Evolutionary conservation across 2,797 vertebrate species (phyloP), one percentile per base, ranked within the genome.

Genomic region (Rhinogobio ventralis): DNA sequence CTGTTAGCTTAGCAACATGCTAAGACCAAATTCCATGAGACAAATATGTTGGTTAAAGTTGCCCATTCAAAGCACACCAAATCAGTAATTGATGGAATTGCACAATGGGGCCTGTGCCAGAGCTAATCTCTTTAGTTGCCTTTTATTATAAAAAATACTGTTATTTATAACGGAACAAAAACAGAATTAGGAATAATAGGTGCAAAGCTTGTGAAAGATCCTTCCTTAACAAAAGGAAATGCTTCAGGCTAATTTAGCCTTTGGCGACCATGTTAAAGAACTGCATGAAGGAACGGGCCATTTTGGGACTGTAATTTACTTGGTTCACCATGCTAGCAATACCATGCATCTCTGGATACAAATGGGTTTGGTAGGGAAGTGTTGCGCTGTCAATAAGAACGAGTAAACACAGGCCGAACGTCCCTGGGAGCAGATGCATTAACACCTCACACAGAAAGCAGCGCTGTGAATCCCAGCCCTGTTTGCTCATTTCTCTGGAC

Each of bases 281-380:
- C 0, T 14, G 25, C 20, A 23, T 46, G 39, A 66, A 81, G 81
- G 68, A 83, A 49, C 64, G 51, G 66, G 60, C 33, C 71, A 88
- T 88, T 86, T 86, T 71, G 81, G 89, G 82, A 79, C 88, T 88
- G 82, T 88, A 92, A 93, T 92, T 92, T 92, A 88, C 81, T 90
- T 90, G 87, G 81, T 87, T 83, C 83, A 83, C 83, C 86, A 87
- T 78, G 85, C 69, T 84, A 80, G 6, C 0, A 83, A 87, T 78
- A 86, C 91, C 88, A 89, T 84, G 87, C 84, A 72, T 87, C 83
- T 88, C 71, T 83, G 81, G 64, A 87, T 73, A 83, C 79, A 62
- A 57, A 84, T 82, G 87, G 86, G 79, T 87, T 69, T 64, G 87
- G 83, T 78, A 90, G 77, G 86, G 78, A 88, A 77, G 79, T 80